phyloP scores from a whole-genome alignment of 2,113 vertebrate genomes.

The Odontophorus gujanensis region DNA sequence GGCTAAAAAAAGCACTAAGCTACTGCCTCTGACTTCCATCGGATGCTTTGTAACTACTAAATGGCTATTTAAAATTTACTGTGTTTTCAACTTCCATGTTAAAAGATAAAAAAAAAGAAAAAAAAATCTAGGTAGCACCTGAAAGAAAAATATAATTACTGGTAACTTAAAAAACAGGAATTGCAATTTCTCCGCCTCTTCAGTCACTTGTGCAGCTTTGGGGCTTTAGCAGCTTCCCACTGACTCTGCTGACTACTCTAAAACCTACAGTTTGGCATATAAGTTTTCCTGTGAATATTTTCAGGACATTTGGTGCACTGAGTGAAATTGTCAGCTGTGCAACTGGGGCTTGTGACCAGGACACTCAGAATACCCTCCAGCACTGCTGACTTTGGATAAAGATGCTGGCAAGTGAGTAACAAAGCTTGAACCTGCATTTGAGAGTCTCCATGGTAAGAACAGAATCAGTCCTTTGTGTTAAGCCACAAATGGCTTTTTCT shows the following conservation, averaged over 20 bases:
- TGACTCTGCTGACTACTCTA: not conserved
- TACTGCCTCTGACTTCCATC: not conserved
- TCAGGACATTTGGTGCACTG: not conserved
- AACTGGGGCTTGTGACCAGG: not conserved
- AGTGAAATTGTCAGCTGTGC: not conserved
- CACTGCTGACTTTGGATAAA: not conserved
- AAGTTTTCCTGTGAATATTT: not conserved
- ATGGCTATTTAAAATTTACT: not conserved
- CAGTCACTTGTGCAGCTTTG: not conserved
- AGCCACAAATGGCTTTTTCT: not conserved
- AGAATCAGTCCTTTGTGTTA: not conserved
- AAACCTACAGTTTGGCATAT: not conserved
- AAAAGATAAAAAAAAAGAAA: not conserved
- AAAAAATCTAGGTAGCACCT: not conserved
- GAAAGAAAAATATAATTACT: not conserved
- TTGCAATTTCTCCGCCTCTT: not conserved
- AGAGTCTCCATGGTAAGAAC: not conserved
- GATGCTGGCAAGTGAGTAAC: not conserved
- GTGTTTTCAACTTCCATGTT: not conserved
- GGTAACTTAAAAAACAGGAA: not conserved
- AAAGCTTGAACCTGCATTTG: not conserved
- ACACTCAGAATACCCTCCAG: not conserved
- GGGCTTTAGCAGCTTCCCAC: not conserved
- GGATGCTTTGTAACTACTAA: not conserved
- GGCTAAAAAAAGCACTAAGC: not conserved